A percentile compares a stretch with the other conserved stretches of the same genome.
Evolutionary conservation across 2,888 invertebrate species (phyloP).

Genomic region (Nesidiocoris tenuis): DNA sequence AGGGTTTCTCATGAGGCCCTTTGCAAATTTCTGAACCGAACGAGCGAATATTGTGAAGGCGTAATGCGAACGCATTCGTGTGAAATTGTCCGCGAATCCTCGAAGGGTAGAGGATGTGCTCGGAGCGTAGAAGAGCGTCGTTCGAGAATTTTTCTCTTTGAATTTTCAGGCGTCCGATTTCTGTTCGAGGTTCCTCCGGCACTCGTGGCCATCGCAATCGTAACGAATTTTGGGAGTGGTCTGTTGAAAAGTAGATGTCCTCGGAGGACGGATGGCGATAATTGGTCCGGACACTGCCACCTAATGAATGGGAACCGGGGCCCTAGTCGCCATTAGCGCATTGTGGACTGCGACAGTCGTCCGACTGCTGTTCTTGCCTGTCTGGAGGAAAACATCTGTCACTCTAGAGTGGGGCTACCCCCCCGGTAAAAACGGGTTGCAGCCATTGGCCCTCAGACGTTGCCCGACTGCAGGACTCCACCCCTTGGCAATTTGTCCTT

Average conservation of each 20-base stretch:
- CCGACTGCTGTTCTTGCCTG: not conserved
- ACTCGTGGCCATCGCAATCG: not conserved
- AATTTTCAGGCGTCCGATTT: no score
- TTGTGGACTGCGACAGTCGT: slow-evolving; percentile 2
- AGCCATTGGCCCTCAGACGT: slow-evolving; percentile 29
- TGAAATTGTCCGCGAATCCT: not conserved
- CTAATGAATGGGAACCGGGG: slow-evolving; percentile 20
- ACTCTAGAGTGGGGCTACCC: slow-evolving; percentile 7
- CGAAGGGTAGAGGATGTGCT: not conserved
- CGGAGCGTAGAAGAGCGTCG: no score
- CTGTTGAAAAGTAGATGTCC: not conserved
- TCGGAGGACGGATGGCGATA: not conserved
- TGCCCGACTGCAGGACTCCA: slow-evolving; percentile 12
- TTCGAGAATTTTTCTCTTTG: no score
- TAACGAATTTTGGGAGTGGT: not conserved
- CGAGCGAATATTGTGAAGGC: no score
- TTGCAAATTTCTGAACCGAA: no score
- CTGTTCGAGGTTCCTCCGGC: not conserved
- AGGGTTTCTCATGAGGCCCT: not conserved
- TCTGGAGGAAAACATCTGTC: slow-evolving; percentile 31
- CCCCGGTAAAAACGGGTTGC: slow-evolving; percentile 36
- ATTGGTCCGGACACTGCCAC: slow-evolving; percentile 29
- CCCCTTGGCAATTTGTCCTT: slow-evolving; percentile 43
- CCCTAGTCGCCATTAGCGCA: slow-evolving; percentile 38
- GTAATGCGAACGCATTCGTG: not conserved